Conservation (phyloP, 2,113 vertebrate genomes). For the Heterochromis multidens region DNA sequence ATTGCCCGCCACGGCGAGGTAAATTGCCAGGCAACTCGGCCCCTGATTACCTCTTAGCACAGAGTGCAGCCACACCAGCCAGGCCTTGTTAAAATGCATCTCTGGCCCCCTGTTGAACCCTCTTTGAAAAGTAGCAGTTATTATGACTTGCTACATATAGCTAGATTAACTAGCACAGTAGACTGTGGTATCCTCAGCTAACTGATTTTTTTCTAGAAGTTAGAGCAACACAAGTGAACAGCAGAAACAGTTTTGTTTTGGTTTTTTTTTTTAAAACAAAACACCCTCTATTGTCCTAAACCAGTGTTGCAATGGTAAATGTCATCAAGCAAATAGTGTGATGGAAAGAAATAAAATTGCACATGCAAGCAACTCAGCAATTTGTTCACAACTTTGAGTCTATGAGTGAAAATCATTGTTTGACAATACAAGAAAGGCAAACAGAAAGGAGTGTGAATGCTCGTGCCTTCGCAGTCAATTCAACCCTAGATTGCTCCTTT, state of each 20-base stretch:
- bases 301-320: slow-evolving; percentile 35
- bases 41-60: slow-evolving; percentile 81
- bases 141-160: slow-evolving; percentile 65
- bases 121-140: slow-evolving; percentile 63
- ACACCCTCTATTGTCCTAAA: slow-evolving; percentile 28
- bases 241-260: slow-evolving; percentile 4
- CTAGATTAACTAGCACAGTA: slow-evolving; percentile 36
- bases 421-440: slow-evolving; percentile 39
- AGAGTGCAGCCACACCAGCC: slow-evolving; percentile 70
- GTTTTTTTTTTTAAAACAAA: slow-evolving; percentile 33
- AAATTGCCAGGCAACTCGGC: slow-evolving; percentile 76
- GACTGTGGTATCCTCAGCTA: neutral
- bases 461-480: neutral
- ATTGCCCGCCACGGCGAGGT: slow-evolving; percentile 76
- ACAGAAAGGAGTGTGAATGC: slow-evolving; percentile 23
- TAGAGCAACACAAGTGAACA: neutral
- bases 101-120: slow-evolving; percentile 63
- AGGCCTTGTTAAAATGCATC: slow-evolving; percentile 76
- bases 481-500: neutral
- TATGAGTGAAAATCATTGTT: slow-evolving; percentile 24
- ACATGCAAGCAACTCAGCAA: slow-evolving; percentile 15
- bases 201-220: neutral
- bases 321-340: slow-evolving; percentile 27
- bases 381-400: slow-evolving; percentile 27
- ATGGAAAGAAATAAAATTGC: slow-evolving; percentile 20